Evolutionary conservation across 2,797 vertebrate species (phyloP), one percentile per base, ranked within the genome.

Genomic region (Pangasius mekongensis): DNA sequence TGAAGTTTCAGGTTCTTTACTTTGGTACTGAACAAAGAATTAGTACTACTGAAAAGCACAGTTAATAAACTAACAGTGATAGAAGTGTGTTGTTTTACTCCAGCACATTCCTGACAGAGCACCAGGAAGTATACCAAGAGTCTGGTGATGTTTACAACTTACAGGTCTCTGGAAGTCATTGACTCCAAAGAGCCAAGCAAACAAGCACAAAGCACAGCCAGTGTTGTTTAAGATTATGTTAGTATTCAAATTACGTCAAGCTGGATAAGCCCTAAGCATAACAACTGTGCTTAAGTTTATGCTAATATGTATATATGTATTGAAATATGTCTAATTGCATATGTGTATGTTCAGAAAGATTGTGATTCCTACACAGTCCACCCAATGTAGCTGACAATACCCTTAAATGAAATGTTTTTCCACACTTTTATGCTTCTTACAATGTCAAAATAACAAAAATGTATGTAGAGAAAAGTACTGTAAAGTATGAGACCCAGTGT

Each of bases 31-130:
- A 78, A 54, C 8, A 13, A 60, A 22, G 16, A 56, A 54, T 22
- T 80, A 36, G 22, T 39, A 24, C 54, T 39, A 13, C 36, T 54
- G n/a, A 81, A 58, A 58, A 58, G 30, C 4, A 0, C n/a, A 11
- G 8, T 20, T 66, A 36, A 49, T 27, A 77, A 43, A 43, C 7
- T 16, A 58, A 22, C 36, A 77, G 22, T 76, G 24, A 11, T 49
- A 49, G 8, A 64, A 47, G 22, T 10, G 14, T 24, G 43, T 33
- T 67, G 73, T 80, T 80, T 80, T 77, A 62, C 20, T 64, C 39
- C 36, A 77, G 24, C 9, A 60, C 52, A 74, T 86, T 74, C 36
- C 84, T 58, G 30, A 80, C 27, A 80, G 18, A 80, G 52, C 77
- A 56, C 16, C 9, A 39, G 20, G 33, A 60, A 81, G 11, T 22